phyloP scores from a whole-genome alignment of 2,797 vertebrate species.

The Myotis planiceps region DNA sequence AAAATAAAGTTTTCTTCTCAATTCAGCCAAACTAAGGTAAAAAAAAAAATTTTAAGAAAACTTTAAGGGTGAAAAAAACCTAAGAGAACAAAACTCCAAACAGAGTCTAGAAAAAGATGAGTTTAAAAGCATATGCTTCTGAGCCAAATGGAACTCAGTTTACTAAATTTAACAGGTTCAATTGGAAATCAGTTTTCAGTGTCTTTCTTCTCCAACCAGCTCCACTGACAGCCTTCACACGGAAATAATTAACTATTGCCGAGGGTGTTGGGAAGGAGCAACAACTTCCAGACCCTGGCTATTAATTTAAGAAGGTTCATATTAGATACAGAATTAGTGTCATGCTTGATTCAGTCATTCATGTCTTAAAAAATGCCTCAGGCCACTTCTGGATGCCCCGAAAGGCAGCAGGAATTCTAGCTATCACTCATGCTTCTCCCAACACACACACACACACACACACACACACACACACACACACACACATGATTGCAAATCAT shows the following conservation, averaged over 20 bases:
- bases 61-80: not conserved
- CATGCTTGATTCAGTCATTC: not conserved
- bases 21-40: conserved; percentile 10
- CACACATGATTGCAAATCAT: no score
- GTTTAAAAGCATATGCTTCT: not conserved
- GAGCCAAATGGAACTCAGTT: not conserved
- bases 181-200: conserved; percentile 14
- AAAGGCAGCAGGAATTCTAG: not conserved
- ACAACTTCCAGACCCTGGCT: not conserved
- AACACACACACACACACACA: not conserved
- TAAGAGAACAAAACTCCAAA: not conserved
- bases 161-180: not conserved
- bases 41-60: not conserved
- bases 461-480: no score
- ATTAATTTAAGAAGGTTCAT: conserved; percentile 26
- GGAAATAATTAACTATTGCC: conserved; percentile 42
- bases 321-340: conserved; percentile 25
- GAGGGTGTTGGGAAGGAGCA: not conserved
- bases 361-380: conserved; percentile 21
- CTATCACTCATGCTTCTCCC: not conserved
- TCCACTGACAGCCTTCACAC: not conserved
- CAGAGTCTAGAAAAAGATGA: not conserved
- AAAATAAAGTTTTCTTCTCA: not conserved
- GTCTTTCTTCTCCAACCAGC: conserved; percentile 18
- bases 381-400: not conserved